Evolutionary conservation across 2,113 vertebrate genomes (phyloP), one percentile per base, ranked within the genome.

Genomic region (Gobius niger): DNA sequence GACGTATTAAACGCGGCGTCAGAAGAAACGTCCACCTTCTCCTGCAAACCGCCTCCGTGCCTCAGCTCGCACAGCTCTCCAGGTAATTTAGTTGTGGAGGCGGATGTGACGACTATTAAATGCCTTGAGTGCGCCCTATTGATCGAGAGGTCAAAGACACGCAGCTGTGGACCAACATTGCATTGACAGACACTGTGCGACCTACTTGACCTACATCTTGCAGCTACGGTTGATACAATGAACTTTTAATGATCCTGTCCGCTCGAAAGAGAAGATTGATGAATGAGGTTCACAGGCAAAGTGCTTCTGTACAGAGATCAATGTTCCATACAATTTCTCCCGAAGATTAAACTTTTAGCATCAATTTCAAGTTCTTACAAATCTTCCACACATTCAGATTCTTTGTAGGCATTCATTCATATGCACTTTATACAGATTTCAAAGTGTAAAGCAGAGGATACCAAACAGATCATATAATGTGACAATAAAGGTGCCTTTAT

Each of bases 21-120:
- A 54, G 65, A 85, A 12, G 89, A 64, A 76, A 73, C 75, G 47
- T 76, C 77, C 6, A 51, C 72, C 49, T 82, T 90, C 72, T 80
- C 88, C 0, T 91, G 89, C 76, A 83, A 86, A 68, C 89, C 83
- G 2, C 88, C 85, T 1, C 83, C 89, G 0, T 91, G 89, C 57
- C 41, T 72, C 59, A 73, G 75, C 66, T 42, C 63, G 8, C 76
- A 72, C 6, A 71, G 59, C 16, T 75, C 63, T 13, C 81, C 86
- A 85, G 89, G 88, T 88, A 50, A 54, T 11, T 6, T 7, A 5
- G 18, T 54, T 19, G 1, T 5, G 9, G 11, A 40, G 12, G 60
- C 62, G 19, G 44, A 53, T 49, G 54, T 18, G 13, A 64, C 5
- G 6, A 61, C 66, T 57, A 8, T 18, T 41, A 14, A 62, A 1